phyloP scores from a whole-genome alignment of 1,140 invertebrate species.

The Epicauta chinensis region DNA sequence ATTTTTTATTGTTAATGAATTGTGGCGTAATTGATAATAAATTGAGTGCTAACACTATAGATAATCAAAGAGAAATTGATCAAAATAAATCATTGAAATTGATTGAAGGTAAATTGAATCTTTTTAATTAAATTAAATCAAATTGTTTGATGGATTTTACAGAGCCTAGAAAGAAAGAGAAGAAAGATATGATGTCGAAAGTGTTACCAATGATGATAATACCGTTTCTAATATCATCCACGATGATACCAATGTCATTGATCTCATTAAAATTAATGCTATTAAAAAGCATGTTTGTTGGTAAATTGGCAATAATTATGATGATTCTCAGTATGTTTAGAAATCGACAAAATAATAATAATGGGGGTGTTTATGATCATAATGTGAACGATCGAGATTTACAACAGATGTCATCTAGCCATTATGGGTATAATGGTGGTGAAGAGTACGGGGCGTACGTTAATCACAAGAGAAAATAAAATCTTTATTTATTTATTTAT shows the following conservation, averaged over 20 bases:
- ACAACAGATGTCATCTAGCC: constrained; percentile 26
- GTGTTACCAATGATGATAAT: constrained; percentile 57
- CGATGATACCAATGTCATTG: constrained; percentile 55
- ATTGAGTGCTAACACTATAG: too few species aligned
- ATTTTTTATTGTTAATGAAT: too few species aligned
- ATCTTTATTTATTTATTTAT: too few species aligned
- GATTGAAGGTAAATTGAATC: neutral
- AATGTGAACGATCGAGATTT: constrained; percentile 14
- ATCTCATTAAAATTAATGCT: constrained; percentile 56
- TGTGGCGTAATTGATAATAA: too few species aligned
- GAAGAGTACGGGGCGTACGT: constrained; percentile 50
- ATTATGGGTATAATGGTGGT: constrained; percentile 51
- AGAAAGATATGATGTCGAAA: constrained; percentile 51
- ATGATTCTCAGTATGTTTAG: constrained; percentile 55
- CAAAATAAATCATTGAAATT: too few species aligned
- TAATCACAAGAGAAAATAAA: constrained; percentile 33
- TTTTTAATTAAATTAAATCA: constrained; percentile 1
- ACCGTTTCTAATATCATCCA: constrained; percentile 59
- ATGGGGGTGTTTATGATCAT: constrained; percentile 33
- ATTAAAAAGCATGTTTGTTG: constrained; percentile 55
- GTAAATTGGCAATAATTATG: constrained; percentile 56
- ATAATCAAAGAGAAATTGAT: too few species aligned
- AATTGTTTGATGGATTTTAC: constrained; percentile 1
- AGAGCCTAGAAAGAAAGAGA: constrained; percentile 25
- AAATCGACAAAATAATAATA: constrained; percentile 37